Evolutionary conservation across 2,797 vertebrate genomes (phyloP).

Genomic region (Urocyon cinereoargenteus): DNA sequence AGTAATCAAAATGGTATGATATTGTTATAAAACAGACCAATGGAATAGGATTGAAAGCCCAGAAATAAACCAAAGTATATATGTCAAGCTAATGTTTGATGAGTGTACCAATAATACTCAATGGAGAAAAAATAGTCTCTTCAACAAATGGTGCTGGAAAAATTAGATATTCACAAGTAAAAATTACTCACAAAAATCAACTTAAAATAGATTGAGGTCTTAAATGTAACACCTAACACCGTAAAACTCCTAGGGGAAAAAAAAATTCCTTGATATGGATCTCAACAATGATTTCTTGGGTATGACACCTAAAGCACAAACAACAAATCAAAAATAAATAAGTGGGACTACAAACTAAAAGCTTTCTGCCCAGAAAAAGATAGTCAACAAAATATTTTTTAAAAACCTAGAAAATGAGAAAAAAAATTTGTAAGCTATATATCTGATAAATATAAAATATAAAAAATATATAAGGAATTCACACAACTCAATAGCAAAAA

Average conservation of each 20-base stretch:
- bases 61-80: neutral
- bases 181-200: neutral
- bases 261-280: neutral
- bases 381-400: neutral
- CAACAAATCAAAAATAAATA: neutral
- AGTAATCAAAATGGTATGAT: neutral
- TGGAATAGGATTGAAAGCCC: neutral
- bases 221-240: neutral
- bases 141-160: neutral
- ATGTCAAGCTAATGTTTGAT: neutral
- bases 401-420: neutral
- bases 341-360: neutral
- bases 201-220: neutral
- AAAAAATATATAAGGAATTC: neutral
- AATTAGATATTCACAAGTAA: neutral
- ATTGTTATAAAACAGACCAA: neutral
- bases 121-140: neutral
- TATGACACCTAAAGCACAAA: neutral
- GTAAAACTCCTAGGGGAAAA: neutral
- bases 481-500: neutral
- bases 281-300: neutral
- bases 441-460: neutral
- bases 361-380: neutral
- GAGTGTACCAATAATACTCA: neutral
- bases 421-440: neutral